Evolutionary conservation across 35 echinoderm and acorn worm species (phyloP), one percentile per base, ranked within the genome.

Genomic region (Anneissia japonica): DNA sequence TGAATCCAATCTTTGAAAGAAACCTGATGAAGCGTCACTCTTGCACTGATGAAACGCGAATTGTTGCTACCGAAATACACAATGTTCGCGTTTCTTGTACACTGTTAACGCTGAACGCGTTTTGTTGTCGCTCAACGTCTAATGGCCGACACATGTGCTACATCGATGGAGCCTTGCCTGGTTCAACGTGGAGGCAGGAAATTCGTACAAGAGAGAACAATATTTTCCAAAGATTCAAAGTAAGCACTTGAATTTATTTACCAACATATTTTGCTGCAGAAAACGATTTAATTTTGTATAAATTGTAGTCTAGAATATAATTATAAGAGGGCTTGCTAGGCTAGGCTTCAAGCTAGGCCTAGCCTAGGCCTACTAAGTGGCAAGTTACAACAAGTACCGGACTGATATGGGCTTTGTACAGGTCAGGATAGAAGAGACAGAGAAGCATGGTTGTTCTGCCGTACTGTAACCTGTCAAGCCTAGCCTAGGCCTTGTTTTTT

Each of bases 151-250:
- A n/a, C n/a, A n/a, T n/a, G n/a, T n/a, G n/a, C 86, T 55, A 40
- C 81, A 56, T 32, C 46, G 77, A 89, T 16, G 23, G 45, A 40
- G 56, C 36, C 64, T 32, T 38, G 87, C 30, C 26, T 89, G 11
- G 87, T 82, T 37, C 30, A 75, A 34, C 46, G 73, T 37, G 87
- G 87, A 74, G 87, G 87, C 6, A 34, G 79, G 32, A 74, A 74
- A 33, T 75, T 89, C 10, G 73, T 75, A 2, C 73, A 72, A 75
- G 73, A 74, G 43, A 35, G 87, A 26, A 80, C 81, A 6, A 45
- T 83, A 9, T 89, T 89, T 76, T 89, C 80, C 12, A 36, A 80
- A 34, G 87, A 89, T 89, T 89, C 87, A 32, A 81, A 82, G 80
- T 89, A 83, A 87, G 38, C 30, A 34, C 12, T 73, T 34, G 72